Conservation (phyloP, 1,140 invertebrate species). For the Ceratosolen fusciceps region DNA sequence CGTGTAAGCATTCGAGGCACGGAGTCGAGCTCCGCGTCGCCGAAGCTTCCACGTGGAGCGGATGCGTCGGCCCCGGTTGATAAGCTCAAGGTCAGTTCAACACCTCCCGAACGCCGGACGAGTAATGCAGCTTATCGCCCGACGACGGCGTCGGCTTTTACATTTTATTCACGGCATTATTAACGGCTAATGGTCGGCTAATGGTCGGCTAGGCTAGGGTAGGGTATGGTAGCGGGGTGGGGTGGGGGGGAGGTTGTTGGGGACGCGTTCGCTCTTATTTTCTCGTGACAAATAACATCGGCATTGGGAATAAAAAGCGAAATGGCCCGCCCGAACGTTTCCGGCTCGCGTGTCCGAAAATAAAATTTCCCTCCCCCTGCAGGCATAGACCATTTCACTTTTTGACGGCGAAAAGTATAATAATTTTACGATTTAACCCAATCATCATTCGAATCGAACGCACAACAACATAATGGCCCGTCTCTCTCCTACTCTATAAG, state of each 20-base stretch:
- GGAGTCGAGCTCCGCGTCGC: conserved; percentile 7
- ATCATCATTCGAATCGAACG: conserved; percentile 3
- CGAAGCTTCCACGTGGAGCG: neutral
- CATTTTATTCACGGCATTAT: neutral
- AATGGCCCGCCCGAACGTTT: neutral
- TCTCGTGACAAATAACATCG: neutral
- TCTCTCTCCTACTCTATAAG: too few species aligned
- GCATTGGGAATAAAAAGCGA: neutral
- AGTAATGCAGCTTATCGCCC: too few species aligned
- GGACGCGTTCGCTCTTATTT: neutral
- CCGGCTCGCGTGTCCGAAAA: neutral
- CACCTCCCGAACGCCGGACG: too few species aligned
- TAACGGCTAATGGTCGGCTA: neutral
- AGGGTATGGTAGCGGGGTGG: too few species aligned
- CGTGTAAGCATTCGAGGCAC: conserved; percentile 31
- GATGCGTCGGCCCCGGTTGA: too few species aligned
- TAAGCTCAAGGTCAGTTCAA: too few species aligned
- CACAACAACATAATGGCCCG: too few species aligned
- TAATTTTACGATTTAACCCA: neutral
- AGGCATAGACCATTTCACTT: neutral
- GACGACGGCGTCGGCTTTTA: conserved; percentile 7
- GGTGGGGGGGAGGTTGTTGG: neutral
- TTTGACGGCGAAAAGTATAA: neutral
- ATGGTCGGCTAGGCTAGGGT: too few species aligned
- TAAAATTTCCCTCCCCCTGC: neutral